Evolutionary conservation across 1,140 invertebrate genomes (phyloP), one percentile per base, ranked within the genome.

Genomic region (Metaphire vulgaris): DNA sequence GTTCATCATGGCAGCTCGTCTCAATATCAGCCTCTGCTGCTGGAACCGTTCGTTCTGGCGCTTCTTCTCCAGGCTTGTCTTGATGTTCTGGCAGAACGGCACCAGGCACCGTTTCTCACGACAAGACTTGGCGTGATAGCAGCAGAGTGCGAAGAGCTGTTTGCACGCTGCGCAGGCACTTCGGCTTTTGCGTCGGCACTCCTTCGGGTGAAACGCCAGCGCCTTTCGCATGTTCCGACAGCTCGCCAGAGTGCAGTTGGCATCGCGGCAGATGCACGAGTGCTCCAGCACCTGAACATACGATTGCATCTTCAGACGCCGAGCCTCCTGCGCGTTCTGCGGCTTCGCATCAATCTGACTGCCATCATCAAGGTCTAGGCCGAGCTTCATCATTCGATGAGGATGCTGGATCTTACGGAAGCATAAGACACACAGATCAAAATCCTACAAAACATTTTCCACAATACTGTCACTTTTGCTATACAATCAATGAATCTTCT

Each of bases 41-140:
- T 95, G 93, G 76, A 96, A 85, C 79, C 93, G 89, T 86, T 96
- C 94, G 83, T 98, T 94, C 65, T 96, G 87, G 86, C 99, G 96
- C 86, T 99, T 97, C 86, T 99, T 96, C 83, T 94, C 93, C 77
- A 99, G 88, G 86, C 98, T 98, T 82, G 96, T 93, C 86, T 98
- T 98, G 81, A 99, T 98, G 85, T 97, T 98, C 77, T 91, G 91
- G 89, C 97, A 99, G 90, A 98, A 99, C 80, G 97, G 96, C 83
- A 99, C 96, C 95, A 97, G 83, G 90, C 96, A 98, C 86, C 97
- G 97, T 66, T 90, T 91, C 88, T 87, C 88, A 74, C 92, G 91
- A 89, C 97, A 99, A 88, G 98, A 95, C 88, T 99, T 99, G 2
- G 97, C 97, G 86, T 99, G 97, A 87, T 98, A 99, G 87, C 95